phyloP scores from a whole-genome alignment of 2,797 vertebrate genomes.

The Molothrus ater region DNA sequence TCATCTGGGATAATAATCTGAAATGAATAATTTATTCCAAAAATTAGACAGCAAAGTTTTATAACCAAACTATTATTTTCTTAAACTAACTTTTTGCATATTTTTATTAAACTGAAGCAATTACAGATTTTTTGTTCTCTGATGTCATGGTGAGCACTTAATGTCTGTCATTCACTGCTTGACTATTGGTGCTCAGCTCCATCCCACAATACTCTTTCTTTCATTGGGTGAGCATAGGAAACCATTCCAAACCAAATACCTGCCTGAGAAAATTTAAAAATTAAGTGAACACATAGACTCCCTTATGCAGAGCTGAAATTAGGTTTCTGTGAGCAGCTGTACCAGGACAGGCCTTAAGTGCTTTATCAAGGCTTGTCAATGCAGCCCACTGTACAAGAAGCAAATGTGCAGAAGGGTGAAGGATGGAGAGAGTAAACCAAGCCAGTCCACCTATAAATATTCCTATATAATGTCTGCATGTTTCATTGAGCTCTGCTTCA shows the following conservation, averaged over 20 bases:
- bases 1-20: neutral
- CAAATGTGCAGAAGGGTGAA: neutral
- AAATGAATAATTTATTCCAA: conserved; percentile 26
- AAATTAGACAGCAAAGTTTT: neutral
- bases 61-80: neutral
- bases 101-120: neutral
- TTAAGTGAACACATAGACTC: neutral
- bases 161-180: neutral
- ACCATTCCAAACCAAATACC: neutral
- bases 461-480: neutral
- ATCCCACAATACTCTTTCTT: neutral
- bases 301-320: neutral
- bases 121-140: neutral
- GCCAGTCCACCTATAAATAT: neutral
- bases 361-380: neutral
- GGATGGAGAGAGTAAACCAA: neutral
- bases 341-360: neutral
- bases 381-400: neutral
- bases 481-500: neutral
- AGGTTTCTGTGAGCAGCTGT: neutral
- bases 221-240: neutral
- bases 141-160: neutral
- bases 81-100: neutral
- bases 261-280: neutral
- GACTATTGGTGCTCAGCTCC: neutral